Base-by-base conservation (phyloP, 2,888 invertebrate species). In the Pammene fasciana region DNA sequence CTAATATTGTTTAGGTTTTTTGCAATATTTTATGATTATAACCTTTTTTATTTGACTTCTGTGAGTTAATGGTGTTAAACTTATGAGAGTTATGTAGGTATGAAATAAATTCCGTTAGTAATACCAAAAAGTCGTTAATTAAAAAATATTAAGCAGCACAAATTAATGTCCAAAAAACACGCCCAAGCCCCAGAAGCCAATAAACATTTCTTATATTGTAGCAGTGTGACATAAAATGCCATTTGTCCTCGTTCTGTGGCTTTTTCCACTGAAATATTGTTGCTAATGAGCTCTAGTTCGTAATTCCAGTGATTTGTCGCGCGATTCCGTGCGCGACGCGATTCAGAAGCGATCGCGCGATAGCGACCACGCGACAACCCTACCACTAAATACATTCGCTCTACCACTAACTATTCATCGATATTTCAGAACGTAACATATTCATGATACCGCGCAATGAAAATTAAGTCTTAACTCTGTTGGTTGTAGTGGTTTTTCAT, bases 221-320 rank as follows among this genome's bases (percentile, higher is more conserved):
- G 59, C 18, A 66, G 7, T 36, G 54, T 54, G 10, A 59, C 68
- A 65, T 38, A 61, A 61, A 62, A 55, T 14, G 50, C 72, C 68
- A 70, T 73, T 72, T 72, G 72, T 72, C 66, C 71, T 67, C 65
- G 65, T 73, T 71, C 66, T 65, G 68, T 67, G 60, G 57, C 70
- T 70, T 72, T 83, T 83, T 79, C 76, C 74, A 72, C 76, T 82
- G 79, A 86, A 86, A 83, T 86, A 85, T 79, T 72, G 77, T 76
- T 75, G 78, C 84, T 89, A 90, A 90, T 89, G 83, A 89, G 88
- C 75, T 73, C 78, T 81, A 75, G 80, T 82, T 81, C 79, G 81
- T 86, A 86, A 86, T 85, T 78, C 78, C 75, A 80, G 85, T 89
- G 87, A 89, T 89, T 90, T 88, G 89, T 88, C 82, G 82, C 65